Evolutionary conservation across 2,797 vertebrate species (phyloP), one percentile per base, ranked within the genome.

Genomic region (Microctenopoma lineatum): DNA sequence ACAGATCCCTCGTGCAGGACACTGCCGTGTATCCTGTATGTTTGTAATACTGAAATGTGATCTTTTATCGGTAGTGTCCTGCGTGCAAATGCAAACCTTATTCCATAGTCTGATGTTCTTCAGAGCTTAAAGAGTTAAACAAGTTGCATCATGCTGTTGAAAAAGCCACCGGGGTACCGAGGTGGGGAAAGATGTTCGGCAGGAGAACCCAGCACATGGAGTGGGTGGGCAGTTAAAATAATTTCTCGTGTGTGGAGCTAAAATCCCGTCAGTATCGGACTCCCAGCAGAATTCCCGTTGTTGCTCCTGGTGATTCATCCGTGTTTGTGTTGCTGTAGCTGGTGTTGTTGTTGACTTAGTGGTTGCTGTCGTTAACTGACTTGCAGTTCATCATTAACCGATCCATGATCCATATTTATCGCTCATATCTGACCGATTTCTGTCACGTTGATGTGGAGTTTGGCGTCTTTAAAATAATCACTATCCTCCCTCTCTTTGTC

Each of bases 341-440:
- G 51, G 4, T 48, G 55, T 25, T 57, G 7, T 9, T 60, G 46
- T 57, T 48, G 9, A 11, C 62, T 18, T 42, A 54, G 57, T 27
- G 29, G 46, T 38, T 71, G 39, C 3, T 4, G 26, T 18, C 18
- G 25, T 68, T 60, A 48, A 32, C 29, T 79, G 45, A 67, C 73
- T 52, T 66, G 25, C 52, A 64, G 80, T 47, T 86, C 80, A 82
- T 81, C 55, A 29, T 74, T 89, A 89, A 87, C 81, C 68, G 9
- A 56, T 51, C 67, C 81, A 67, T 79, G 15, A 70, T 39, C 32
- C 60, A 84, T 81, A 36, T 65, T 54, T 71, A 46, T 57, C 59
- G 68, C 59, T 70, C 77, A 55, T 67, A 32, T 77, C 59, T 74
- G 73, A 70, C 32, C 14, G 21, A 32, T 39, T 0, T 25, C 45